Evolutionary conservation across 2,113 vertebrate genomes (phyloP).

Genomic region (Pampusana beccarii): DNA sequence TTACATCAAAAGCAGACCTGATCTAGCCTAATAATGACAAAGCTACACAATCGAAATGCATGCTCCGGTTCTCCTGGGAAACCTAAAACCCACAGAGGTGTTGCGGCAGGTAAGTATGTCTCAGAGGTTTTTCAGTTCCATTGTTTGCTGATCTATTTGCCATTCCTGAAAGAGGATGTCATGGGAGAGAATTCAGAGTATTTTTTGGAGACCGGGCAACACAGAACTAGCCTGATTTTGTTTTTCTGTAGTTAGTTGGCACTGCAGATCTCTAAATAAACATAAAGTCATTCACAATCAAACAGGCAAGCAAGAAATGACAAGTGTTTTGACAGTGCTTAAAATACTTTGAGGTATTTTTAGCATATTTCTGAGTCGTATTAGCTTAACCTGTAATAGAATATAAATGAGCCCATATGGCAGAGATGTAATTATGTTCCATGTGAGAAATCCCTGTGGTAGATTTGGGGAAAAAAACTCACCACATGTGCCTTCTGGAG

Average conservation of each 20-base stretch:
- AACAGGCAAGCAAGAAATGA: constrained; percentile 71
- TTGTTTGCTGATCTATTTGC: constrained; percentile 44
- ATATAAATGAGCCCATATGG: constrained; percentile 87
- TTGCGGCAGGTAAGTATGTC: constrained; percentile 48
- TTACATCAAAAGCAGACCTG: constrained; percentile 47
- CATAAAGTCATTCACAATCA: constrained; percentile 74
- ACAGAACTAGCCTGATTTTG: constrained; percentile 10
- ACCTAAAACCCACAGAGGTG: constrained; percentile 54
- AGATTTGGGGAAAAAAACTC: constrained; percentile 64
- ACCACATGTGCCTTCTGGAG: constrained; percentile 78
- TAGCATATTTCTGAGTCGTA: constrained; percentile 80
- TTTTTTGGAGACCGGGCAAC: constrained; percentile 38
- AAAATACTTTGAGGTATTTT: constrained; percentile 80
- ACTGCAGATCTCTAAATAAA: constrained; percentile 70
- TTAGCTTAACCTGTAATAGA: constrained; percentile 87
- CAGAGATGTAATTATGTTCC: constrained; percentile 82
- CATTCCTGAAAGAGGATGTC: neutral
- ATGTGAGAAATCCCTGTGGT: constrained; percentile 80
- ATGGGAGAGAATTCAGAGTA: constrained; percentile 40
- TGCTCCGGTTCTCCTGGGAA: constrained; percentile 44
- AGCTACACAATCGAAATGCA: constrained; percentile 20
- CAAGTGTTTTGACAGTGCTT: constrained; percentile 77
- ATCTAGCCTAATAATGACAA: constrained; percentile 47
- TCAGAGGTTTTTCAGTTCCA: constrained; percentile 48
- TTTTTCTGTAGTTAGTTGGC: constrained; percentile 55